A percentile compares a stretch with the other conserved stretches of the same genome.
Conservation (phyloP, 2,797 vertebrate genomes). For the Balearica regulorum region DNA sequence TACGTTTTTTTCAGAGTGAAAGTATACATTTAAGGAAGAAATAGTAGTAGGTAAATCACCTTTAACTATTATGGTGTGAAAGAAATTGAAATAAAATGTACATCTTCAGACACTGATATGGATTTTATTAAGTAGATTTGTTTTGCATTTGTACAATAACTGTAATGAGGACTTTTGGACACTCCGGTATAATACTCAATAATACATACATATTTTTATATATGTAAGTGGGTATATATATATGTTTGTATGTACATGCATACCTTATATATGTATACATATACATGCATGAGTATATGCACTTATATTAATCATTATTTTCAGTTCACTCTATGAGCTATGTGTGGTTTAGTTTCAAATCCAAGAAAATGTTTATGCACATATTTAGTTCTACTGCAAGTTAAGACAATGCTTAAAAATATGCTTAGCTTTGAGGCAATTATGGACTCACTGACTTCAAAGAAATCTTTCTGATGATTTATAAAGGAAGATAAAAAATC, state of each 20-base stretch:
- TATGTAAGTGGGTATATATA: not conserved
- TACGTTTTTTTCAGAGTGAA: not conserved
- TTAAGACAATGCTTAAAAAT: not conserved
- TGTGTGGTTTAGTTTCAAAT: not conserved
- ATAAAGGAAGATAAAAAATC: not conserved
- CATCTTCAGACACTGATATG: not conserved
- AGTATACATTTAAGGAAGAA: not conserved
- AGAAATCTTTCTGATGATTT: not conserved
- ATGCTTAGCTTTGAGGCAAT: not conserved
- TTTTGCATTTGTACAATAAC: not conserved
- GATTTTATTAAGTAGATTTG: not conserved
- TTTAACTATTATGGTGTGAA: not conserved
- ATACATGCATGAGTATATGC: too few relatives aligned
- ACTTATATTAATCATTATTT: not conserved
- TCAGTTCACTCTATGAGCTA: not conserved
- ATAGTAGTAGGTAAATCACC: not conserved
- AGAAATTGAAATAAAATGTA: not conserved
- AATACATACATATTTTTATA: not conserved
- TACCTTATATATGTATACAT: not conserved
- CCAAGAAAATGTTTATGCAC: not conserved
- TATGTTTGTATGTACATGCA: not conserved
- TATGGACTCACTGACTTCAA: not conserved
- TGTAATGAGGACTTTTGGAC: not conserved
- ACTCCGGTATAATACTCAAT: not conserved
- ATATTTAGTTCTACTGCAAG: not conserved